Evolutionary conservation across 1,140 invertebrate species (phyloP).

Genomic region (Leptinotarsa texana): DNA sequence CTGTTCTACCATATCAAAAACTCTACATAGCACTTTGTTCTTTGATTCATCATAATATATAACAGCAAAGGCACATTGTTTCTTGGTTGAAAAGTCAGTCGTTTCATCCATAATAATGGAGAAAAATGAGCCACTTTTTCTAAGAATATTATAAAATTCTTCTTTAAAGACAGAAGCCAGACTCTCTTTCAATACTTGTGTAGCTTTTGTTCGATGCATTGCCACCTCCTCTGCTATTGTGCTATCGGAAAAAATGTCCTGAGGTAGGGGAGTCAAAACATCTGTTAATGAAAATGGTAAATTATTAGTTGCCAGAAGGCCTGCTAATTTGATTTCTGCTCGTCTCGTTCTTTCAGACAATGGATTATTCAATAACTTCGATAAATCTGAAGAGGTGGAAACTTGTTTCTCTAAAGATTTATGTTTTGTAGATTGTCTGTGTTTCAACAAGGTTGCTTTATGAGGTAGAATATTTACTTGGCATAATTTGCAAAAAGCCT

Average conservation of each 20-base stretch:
- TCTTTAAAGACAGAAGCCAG: slow-evolving; percentile 20
- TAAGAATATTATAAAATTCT: slow-evolving; percentile 7
- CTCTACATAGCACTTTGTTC: too few species aligned
- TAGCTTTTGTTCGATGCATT: slow-evolving; percentile 26
- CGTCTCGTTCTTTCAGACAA: not conserved
- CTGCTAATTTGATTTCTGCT: slow-evolving; percentile 29
- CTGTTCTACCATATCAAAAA: too few species aligned
- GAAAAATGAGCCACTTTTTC: slow-evolving; percentile 23
- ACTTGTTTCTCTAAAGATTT: slow-evolving; percentile 6
- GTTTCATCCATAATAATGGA: slow-evolving; percentile 37
- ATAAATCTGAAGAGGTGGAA: not conserved
- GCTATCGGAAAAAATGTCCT: slow-evolving; percentile 29
- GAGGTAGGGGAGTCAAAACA: slow-evolving; percentile 18
- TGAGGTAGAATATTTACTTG: slow-evolving; percentile 8
- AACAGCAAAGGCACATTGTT: slow-evolving; percentile 31
- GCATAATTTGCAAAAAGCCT: not conserved
- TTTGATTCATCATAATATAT: slow-evolving; percentile 35
- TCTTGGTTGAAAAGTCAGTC: slow-evolving; percentile 24
- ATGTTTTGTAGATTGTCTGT: slow-evolving; percentile 3
- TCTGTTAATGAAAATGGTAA: slow-evolving; percentile 32
- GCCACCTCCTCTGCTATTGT: slow-evolving; percentile 27
- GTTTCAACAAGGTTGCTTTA: not conserved
- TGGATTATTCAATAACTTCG: slow-evolving; percentile 12
- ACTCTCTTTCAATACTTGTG: slow-evolving; percentile 25
- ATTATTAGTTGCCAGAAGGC: slow-evolving; percentile 27